Evolutionary conservation across 2,888 invertebrate species (phyloP), one percentile per base, ranked within the genome.

Genomic region (Mycalesis mineus): DNA sequence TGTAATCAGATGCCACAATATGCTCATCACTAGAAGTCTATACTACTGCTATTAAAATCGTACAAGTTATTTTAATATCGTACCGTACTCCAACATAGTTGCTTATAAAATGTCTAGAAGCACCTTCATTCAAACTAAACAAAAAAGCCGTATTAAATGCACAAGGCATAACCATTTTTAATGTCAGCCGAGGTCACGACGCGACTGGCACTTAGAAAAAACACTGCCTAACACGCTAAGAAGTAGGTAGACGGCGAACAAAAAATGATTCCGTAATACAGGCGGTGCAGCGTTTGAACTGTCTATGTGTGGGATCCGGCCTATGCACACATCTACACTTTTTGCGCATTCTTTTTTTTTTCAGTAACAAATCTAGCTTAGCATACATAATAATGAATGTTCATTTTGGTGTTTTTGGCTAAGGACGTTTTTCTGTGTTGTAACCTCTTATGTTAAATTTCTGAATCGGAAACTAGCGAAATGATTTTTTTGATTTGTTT

Each of bases 161-260:
- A 76, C 75, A 67, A 73, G 75, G 76, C 78, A 80, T 80, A 80
- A 79, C 78, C 70, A 80, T 79, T 78, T 78, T 79, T 79, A 80
- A 84, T 79, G 82, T 80, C 82, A 85, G 81, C 66, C 78, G 85
- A 84, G 86, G 86, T 86, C 85, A 85, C 79, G 80, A 77, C 71
- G 78, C 79, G 78, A 73, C 79, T 78, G 73, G 74, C 69, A 72
- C 58, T 71, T 69, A 73, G 70, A 82, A 84, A 84, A 83, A 83
- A 80, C 73, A 72, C 71, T 73, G 73, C 76, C 78, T 77, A 81
- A 78, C 78, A 78, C 74, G 79, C 75, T 78, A 78, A 80, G 80
- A 80, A 80, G 78, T 83, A 85, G 84, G 85, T 83, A 68, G 63
- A 58, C 22, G 22, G 22, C 5, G 49, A 68, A 71, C 82, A 86